phyloP scores from a whole-genome alignment of 1,140 invertebrate genomes.

The Rhyacophila brunnea region DNA sequence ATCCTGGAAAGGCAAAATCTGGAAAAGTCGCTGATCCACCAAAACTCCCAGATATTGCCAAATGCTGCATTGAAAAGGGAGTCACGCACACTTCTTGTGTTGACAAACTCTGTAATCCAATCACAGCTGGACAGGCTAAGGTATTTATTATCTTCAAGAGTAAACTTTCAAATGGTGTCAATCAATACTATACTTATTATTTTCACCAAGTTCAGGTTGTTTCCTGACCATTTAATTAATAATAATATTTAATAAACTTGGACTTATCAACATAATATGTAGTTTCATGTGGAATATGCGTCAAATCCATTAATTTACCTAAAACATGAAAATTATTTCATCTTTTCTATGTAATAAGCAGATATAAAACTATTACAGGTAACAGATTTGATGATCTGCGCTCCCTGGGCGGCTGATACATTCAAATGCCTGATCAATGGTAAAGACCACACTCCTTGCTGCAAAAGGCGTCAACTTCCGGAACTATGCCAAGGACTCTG shows the following conservation, averaged over 20 bases:
- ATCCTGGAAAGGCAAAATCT: conserved; percentile 32
- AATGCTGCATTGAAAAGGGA: conserved; percentile 69
- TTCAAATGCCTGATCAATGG: conserved; percentile 78
- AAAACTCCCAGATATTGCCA: conserved; percentile 67
- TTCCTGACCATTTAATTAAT: no score
- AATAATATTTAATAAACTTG: no score
- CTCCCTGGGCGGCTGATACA: conserved; percentile 76
- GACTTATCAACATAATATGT: no score
- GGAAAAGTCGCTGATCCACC: conserved; percentile 54
- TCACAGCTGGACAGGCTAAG: conserved; percentile 36
- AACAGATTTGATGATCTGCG: conserved; percentile 81
- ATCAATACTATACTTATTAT: no score
- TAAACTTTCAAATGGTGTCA: no score
- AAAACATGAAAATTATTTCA: no score
- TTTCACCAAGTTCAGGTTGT: no score
- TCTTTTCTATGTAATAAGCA: no score
- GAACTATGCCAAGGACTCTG: conserved; percentile 72
- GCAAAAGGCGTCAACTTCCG: conserved; percentile 69
- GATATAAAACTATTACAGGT: conserved; percentile 38
- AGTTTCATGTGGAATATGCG: no score
- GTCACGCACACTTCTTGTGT: conserved; percentile 72
- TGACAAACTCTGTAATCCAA: conserved; percentile 76
- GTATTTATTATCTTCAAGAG: no score
- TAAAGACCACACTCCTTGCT: conserved; percentile 79
- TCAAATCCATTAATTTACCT: no score